These are phyloP conservation scores for Mohoua ochrocephala DNA, from an alignment of 2,113 vertebrate species.

Conservation along the genomic window DNA sequence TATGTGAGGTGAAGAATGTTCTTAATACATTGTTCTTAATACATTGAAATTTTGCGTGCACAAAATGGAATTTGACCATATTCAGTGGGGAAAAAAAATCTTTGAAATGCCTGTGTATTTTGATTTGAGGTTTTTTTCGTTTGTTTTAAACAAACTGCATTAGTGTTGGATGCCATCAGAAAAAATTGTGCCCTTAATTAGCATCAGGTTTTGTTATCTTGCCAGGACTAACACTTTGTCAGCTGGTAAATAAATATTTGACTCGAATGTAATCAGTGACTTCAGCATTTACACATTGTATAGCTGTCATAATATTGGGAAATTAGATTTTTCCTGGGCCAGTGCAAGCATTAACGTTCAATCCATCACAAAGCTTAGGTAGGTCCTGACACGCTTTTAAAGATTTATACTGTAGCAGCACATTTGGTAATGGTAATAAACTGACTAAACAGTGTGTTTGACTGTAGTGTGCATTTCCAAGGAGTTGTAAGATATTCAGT, in stretches of 20 bases:
- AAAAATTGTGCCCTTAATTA: constrained; percentile 13
- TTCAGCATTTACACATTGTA: constrained; percentile 25
- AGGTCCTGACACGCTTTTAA: not conserved
- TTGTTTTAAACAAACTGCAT: not conserved
- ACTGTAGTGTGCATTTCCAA: not conserved
- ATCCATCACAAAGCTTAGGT: constrained; percentile 39
- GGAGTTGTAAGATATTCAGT: not conserved
- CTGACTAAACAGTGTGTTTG: constrained; percentile 17
- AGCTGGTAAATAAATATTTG: constrained; percentile 44
- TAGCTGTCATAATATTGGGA: constrained; percentile 23
- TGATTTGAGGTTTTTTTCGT: not conserved
- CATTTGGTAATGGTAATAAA: constrained; percentile 35
- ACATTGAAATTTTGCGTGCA: not conserved
- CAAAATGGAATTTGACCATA: not conserved
- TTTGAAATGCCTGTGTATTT: not conserved
- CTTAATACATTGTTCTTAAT: not conserved
- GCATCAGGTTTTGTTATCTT: not conserved
- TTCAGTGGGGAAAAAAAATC: accelerated
- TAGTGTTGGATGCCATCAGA: not conserved
- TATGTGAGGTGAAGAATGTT: not conserved
- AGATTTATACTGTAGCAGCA: constrained; percentile 30
- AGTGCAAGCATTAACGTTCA: constrained; percentile 1
- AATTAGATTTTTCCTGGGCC: constrained; percentile 29
- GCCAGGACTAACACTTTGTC: constrained; percentile 17
- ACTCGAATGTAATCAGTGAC: constrained; percentile 29